phyloP scores from a whole-genome alignment of 2,113 vertebrate species.

The Paramormyrops kingsleyae region DNA sequence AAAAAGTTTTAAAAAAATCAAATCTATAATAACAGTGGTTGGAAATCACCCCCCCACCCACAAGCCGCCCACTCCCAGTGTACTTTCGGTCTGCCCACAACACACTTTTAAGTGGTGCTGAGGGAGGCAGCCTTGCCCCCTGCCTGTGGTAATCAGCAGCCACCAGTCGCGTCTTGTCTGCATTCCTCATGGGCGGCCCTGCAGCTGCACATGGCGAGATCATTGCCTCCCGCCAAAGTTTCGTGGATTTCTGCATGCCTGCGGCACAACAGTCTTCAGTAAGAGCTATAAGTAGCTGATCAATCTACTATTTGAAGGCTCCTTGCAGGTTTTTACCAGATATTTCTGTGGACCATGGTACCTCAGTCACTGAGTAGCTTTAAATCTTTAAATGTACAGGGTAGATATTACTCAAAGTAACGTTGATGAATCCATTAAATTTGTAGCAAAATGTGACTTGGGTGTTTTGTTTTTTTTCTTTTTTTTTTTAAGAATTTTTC shows the following conservation, averaged over 20 bases:
- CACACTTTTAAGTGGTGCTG: background rate
- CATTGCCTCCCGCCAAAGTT: background rate
- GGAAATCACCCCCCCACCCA: background rate
- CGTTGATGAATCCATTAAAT: background rate
- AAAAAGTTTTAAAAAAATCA: background rate
- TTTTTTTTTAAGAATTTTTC: background rate
- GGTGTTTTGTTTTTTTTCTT: background rate
- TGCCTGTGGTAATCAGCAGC: background rate
- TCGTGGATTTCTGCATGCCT: background rate
- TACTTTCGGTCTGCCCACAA: background rate
- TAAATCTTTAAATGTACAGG: background rate
- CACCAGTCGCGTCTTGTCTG: background rate
- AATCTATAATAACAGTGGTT: background rate
- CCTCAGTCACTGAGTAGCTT: background rate
- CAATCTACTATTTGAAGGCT: background rate
- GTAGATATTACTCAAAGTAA: background rate
- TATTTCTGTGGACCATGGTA: background rate
- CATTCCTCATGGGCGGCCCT: background rate
- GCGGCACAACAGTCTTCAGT: background rate
- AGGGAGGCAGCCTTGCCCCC: background rate
- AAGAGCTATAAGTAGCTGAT: conserved; percentile 1
- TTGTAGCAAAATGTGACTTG: background rate
- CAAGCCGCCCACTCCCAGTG: background rate
- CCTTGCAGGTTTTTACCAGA: background rate
- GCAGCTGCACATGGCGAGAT: background rate